Base-by-base conservation (phyloP, 2,888 invertebrate species). In the Steromphala cineraria region DNA sequence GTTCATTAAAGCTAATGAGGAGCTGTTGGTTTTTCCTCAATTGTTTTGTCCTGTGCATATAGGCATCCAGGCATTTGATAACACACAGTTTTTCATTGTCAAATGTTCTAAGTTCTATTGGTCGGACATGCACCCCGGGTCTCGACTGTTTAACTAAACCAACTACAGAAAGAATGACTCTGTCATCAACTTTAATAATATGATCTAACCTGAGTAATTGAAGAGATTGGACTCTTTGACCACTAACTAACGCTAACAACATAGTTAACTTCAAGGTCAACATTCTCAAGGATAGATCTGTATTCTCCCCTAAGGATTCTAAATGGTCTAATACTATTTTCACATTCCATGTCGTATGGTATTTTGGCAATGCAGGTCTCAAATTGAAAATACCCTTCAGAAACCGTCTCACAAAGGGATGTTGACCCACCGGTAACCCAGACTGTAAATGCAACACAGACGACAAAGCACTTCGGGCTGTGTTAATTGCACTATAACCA, bases 401-500 rank as follows among this genome's bases (percentile, higher is more conserved):
- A 40, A 79, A 52, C 31, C 75, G 53, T n/a, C 19, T 15, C 15
- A 79, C 74, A 15, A 74, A n/a, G 3, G 74, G 80, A 77, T 80
- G 80, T 21, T 36, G 24, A 28, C 79, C 81, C 53, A 79, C 56
- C 3, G 56, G 28, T 71, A 40, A 17, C 19, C 75, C 78, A 19
- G 67, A 71, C 8, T 28, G 46, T 46, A 67, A n/a, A 2, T 24
- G 36, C 40, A 79, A 53, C 19, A 79, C 53, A 53, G 67, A 71
- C 17, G 82, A 76, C 15, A 76, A 46, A 17, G 81, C 80, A 81
- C 77, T 46, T 46, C 81, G 53, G 53, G 84, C 84, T 67, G 75
- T 81, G 53, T 84, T 84, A n/a, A 84, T 67, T 15, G 81, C 19
- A 24, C 75, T 74, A 79, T 84, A 82, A 10, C 56, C 52, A 13